Conservation (phyloP, 1,140 invertebrate genomes). For the Saccostrea cuccullata region DNA sequence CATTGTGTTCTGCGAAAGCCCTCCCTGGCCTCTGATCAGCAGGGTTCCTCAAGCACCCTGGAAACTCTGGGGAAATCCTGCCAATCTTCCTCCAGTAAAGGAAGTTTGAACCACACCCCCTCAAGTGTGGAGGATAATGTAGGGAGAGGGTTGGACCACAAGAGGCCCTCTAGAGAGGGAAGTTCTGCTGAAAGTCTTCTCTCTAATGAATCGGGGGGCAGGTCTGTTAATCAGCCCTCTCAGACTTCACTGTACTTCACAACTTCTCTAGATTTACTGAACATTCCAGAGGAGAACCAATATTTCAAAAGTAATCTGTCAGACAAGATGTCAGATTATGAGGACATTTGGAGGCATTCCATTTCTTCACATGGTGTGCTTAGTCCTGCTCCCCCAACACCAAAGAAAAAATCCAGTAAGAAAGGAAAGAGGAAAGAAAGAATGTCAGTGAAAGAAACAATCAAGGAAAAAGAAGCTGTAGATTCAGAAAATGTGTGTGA, state of each 20-base stretch:
- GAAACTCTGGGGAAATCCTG: constrained; percentile 36
- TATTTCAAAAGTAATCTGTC: constrained; percentile 92
- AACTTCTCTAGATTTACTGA: constrained; percentile 65
- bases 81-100: neutral
- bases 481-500: constrained; percentile 2
- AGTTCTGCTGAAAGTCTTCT: constrained; percentile 33
- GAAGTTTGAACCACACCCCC: neutral
- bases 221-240: constrained; percentile 36
- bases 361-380: constrained; percentile 14
- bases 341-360: constrained; percentile 89
- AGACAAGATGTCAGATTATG: constrained; percentile 96
- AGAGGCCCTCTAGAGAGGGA: neutral
- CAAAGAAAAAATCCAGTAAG: constrained; percentile 2
- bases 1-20: constrained; percentile 26
- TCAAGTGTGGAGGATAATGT: constrained; percentile 35
- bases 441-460: neutral
- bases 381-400: constrained; percentile 47
- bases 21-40: neutral
- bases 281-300: constrained; percentile 69
- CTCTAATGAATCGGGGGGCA: constrained; percentile 9
- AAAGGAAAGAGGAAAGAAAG: neutral
- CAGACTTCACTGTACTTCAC: constrained; percentile 78
- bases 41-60: constrained; percentile 10
- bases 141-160: neutral
- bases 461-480: neutral